Evolutionary conservation across 2,888 invertebrate genomes (phyloP).

Genomic region (Trileptium ribeirensis): DNA sequence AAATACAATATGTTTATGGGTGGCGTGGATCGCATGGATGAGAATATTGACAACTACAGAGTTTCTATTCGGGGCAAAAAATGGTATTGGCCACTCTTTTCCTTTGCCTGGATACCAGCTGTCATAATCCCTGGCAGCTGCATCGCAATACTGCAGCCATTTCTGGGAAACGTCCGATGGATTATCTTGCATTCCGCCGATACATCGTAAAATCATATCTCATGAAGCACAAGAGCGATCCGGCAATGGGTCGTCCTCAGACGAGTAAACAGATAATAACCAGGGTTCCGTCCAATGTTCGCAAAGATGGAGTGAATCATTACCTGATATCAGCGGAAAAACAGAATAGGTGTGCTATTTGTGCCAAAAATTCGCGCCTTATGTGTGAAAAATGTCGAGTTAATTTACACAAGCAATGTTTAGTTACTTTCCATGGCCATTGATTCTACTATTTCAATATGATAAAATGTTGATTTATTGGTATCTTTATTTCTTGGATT

Average conservation of each 20-base stretch:
- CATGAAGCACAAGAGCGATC: background rate
- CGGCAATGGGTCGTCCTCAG: slow-evolving; percentile 11
- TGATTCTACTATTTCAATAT: no score
- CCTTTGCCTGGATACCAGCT: slow-evolving; percentile 11
- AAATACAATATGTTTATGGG: slow-evolving; percentile 22
- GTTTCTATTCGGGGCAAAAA: slow-evolving; percentile 24
- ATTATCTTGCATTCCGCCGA: slow-evolving; percentile 2
- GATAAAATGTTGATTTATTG: no score
- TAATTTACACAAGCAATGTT: slow-evolving; percentile 13
- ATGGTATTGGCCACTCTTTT: slow-evolving; percentile 21
- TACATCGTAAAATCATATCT: slow-evolving; percentile 11
- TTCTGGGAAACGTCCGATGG: background rate
- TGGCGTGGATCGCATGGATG: slow-evolving; percentile 24
- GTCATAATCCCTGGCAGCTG: slow-evolving; percentile 25
- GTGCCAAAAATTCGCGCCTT: background rate
- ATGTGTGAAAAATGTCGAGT: slow-evolving; percentile 13
- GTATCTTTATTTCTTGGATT: no score
- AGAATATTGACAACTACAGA: slow-evolving; percentile 24
- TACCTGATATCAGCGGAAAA: slow-evolving; percentile 4
- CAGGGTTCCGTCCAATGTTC: background rate
- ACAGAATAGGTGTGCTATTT: slow-evolving; percentile 8
- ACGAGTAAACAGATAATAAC: background rate
- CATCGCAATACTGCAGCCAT: background rate
- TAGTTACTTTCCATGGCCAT: no score
- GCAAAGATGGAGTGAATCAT: slow-evolving; percentile 10